Conservation (phyloP, 2,113 vertebrate species). For the Clinocottus analis region DNA sequence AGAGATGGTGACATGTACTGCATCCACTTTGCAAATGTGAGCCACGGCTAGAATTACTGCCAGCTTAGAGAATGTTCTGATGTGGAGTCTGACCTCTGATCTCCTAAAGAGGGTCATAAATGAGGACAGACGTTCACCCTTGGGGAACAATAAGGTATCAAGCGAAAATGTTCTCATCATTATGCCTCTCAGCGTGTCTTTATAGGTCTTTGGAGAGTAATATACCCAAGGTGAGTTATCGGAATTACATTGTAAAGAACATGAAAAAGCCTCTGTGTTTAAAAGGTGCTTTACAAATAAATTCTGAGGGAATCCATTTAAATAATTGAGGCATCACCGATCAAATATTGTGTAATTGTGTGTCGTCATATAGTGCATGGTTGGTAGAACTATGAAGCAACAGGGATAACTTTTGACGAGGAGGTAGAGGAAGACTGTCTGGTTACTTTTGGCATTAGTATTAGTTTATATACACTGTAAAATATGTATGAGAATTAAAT, state of each 20-base stretch:
- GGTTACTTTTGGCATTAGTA: neutral
- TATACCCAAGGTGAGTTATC: neutral
- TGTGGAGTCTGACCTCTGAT: conserved; percentile 5
- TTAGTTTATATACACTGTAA: neutral
- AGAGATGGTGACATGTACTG: neutral
- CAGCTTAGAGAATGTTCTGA: neutral
- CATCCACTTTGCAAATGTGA: neutral
- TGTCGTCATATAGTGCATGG: neutral
- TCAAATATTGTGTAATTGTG: neutral
- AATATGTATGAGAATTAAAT: neutral
- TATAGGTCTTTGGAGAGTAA: neutral
- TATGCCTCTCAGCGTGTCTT: neutral
- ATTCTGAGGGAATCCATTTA: neutral
- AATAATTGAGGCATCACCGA: neutral
- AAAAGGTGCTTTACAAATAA: neutral
- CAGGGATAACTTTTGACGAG: neutral
- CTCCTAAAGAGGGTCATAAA: neutral
- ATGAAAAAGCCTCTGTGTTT: neutral
- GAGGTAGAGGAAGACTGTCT: neutral
- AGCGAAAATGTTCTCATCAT: neutral
- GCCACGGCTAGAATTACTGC: neutral
- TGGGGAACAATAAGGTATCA: neutral
- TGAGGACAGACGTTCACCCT: neutral
- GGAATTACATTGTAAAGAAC: neutral
- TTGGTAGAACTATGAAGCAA: neutral